Evolutionary conservation across 2,888 invertebrate genomes (phyloP).

Genomic region (Nephrotoma appendiculata): DNA sequence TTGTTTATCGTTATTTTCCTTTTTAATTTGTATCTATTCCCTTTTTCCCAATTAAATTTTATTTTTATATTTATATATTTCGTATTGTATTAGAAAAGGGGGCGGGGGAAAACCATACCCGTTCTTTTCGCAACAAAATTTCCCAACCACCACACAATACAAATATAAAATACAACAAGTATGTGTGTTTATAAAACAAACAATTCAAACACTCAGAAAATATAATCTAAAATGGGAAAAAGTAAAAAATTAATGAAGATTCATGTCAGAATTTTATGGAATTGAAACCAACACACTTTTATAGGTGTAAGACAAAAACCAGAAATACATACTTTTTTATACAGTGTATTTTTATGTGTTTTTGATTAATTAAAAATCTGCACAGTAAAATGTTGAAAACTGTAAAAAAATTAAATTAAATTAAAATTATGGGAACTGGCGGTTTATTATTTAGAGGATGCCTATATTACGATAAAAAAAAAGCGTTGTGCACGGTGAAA

Average conservation of each 20-base stretch:
- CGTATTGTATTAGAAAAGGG: not conserved
- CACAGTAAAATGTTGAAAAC: not conserved
- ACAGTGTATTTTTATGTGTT: not conserved
- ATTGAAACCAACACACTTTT: not conserved
- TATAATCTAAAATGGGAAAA: not conserved
- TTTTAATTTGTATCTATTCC: not conserved
- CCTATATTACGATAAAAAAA: too few relatives aligned
- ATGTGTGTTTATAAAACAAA: not conserved
- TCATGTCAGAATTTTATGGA: not conserved
- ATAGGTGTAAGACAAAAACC: not conserved
- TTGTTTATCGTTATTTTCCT: not conserved
- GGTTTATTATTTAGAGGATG: not conserved
- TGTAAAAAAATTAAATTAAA: not conserved
- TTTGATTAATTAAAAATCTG: not conserved
- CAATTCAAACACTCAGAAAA: not conserved
- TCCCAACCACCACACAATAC: not conserved
- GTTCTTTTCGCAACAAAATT: not conserved
- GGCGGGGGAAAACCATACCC: not conserved
- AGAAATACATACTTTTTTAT: not conserved
- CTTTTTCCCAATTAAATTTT: not conserved
- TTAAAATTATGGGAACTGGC: not conserved
- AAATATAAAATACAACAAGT: not conserved
- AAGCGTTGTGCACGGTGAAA: not conserved
- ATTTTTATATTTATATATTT: not conserved
- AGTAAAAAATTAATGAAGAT: not conserved